These are phyloP conservation scores for Strigops habroptila DNA, from an alignment of 2,113 vertebrate genomes.

Conservation along the genomic window DNA sequence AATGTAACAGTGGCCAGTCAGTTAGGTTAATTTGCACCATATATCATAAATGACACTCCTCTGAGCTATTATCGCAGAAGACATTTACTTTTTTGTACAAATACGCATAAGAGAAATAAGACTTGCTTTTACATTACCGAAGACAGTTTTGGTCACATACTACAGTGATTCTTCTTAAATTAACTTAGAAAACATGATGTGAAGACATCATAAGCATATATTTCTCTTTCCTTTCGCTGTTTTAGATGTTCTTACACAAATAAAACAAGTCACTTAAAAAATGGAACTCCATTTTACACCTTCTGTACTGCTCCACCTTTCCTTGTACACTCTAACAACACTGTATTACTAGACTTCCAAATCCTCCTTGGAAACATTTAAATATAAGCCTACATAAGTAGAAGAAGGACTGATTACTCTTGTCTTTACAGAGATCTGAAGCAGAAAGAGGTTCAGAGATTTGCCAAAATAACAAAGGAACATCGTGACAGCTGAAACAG, in stretches of 20 bases:
- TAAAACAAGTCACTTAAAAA: neutral
- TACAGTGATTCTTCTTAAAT: neutral
- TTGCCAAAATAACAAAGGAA: neutral
- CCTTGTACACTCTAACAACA: neutral
- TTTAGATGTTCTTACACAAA: neutral
- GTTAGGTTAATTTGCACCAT: constrained; percentile 54
- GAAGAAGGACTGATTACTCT: neutral
- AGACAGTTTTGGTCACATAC: neutral
- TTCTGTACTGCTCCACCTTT: neutral
- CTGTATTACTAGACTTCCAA: neutral
- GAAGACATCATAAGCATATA: neutral
- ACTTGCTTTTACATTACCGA: neutral
- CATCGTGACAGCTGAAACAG: neutral
- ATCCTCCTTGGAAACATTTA: neutral
- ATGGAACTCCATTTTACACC: neutral
- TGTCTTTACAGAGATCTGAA: neutral
- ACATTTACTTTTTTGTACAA: neutral
- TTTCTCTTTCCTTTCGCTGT: neutral
- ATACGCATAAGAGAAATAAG: neutral
- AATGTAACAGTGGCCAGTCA: constrained; percentile 30
- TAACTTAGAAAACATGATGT: neutral
- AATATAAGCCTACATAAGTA: neutral
- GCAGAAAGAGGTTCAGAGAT: neutral
- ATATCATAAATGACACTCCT: constrained; percentile 51
- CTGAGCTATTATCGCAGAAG: neutral